Conservation (phyloP, 2,888 invertebrate species). For the Megastigmus dorsalis region DNA sequence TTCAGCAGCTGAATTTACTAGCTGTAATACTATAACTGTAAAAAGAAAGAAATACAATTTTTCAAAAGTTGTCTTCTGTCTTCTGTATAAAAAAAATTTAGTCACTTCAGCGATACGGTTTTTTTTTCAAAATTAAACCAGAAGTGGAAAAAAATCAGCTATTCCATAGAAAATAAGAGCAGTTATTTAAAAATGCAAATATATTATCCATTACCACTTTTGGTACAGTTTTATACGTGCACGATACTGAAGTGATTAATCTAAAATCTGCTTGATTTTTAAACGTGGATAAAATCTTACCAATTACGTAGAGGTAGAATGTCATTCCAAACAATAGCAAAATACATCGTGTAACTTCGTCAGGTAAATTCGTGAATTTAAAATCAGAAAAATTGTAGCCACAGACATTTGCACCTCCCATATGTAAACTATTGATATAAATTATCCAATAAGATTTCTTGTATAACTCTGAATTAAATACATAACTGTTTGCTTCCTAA, state of each 20-base stretch:
- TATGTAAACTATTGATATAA: slow-evolving; percentile 64
- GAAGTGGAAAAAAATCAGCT: no score
- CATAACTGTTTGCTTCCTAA: slow-evolving; percentile 60
- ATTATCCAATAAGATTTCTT: slow-evolving; percentile 53
- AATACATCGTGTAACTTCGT: slow-evolving; percentile 61
- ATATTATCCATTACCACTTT: no score
- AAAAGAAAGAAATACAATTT: slow-evolving; percentile 46
- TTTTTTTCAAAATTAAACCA: no score
- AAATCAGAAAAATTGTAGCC: slow-evolving; percentile 63
- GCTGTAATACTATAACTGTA: slow-evolving; percentile 73
- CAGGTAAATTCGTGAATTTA: slow-evolving; percentile 56
- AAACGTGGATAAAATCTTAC: no score
- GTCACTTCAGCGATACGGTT: no score
- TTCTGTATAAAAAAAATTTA: no score
- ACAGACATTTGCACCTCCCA: slow-evolving; percentile 65
- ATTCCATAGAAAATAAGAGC: not conserved
- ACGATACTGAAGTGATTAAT: no score
- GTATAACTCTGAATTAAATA: slow-evolving; percentile 55
- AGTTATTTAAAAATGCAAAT: no score
- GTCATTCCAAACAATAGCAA: slow-evolving; percentile 63
- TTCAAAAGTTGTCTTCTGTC: no score
- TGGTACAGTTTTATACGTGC: no score
- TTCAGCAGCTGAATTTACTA: slow-evolving; percentile 71
- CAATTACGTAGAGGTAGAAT: slow-evolving; percentile 64
- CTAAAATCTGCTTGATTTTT: no score